Evolutionary conservation across 1,140 invertebrate genomes (phyloP).

Genomic region (Trachymyrmex septentrionalis): DNA sequence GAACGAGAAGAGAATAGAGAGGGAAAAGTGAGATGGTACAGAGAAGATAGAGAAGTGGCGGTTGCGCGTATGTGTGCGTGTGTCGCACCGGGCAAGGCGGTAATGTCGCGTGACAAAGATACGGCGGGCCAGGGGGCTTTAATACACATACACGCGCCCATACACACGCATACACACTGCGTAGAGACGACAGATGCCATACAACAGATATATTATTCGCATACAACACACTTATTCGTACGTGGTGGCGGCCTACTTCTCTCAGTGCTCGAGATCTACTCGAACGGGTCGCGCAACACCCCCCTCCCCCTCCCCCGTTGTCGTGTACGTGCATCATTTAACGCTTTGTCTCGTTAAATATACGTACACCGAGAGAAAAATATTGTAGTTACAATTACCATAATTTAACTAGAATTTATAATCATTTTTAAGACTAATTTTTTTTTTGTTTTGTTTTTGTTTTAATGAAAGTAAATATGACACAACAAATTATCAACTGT

Average conservation of each 20-base stretch:
- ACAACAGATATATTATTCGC: slow-evolving; percentile 41
- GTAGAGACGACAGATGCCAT: slow-evolving; percentile 35
- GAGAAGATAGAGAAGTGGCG: slow-evolving; percentile 13
- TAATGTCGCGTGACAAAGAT: slow-evolving; percentile 16
- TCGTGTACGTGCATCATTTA: slow-evolving; percentile 32
- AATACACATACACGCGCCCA: not conserved
- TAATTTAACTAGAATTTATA: too few relatives aligned
- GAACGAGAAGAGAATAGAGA: slow-evolving; percentile 30
- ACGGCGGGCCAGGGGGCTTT: not conserved
- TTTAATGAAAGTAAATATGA: too few relatives aligned
- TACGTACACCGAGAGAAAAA: not conserved
- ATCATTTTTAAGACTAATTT: too few relatives aligned
- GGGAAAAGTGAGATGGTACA: slow-evolving; percentile 28
- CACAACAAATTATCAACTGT: too few relatives aligned
- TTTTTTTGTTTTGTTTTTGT: too few relatives aligned
- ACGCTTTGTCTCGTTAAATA: slow-evolving; percentile 33
- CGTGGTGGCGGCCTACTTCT: slow-evolving; percentile 51
- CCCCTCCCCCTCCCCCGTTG: not conserved
- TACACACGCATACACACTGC: not conserved
- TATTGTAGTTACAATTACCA: too few relatives aligned
- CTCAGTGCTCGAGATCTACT: slow-evolving; percentile 53
- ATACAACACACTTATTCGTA: slow-evolving; percentile 49
- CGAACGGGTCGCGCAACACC: slow-evolving; percentile 7
- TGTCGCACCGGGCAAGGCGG: not conserved
- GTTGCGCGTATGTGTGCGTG: slow-evolving; percentile 2